Conservation (phyloP, 2,888 invertebrate genomes). For the Microctonus brassicae region DNA sequence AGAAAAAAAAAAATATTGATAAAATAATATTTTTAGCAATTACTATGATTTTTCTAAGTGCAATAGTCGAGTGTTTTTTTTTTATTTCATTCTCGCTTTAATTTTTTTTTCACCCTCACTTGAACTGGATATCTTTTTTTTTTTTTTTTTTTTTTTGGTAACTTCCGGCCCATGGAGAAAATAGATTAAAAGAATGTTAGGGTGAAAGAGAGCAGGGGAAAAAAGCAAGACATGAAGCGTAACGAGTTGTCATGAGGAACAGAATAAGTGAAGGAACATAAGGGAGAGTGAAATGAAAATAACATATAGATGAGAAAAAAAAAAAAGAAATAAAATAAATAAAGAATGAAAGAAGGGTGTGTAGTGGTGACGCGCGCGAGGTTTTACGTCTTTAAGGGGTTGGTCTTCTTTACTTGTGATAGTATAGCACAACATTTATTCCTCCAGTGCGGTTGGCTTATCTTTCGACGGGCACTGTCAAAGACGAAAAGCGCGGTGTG, state of each 20-base stretch:
- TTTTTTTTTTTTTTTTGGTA: not conserved
- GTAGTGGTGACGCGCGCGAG: conserved; percentile 42
- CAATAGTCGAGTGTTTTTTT: not conserved
- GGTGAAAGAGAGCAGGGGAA: not conserved
- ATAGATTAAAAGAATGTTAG: conserved; percentile 4
- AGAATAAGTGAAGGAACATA: conserved; percentile 24
- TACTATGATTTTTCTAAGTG: conserved; percentile 31
- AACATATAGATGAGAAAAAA: not conserved
- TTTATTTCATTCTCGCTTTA: no score
- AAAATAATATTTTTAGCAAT: no score
- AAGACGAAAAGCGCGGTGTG: conserved; percentile 62
- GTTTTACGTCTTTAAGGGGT: conserved; percentile 46
- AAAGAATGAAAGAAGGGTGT: conserved; percentile 20
- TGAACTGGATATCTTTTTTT: conserved; percentile 28
- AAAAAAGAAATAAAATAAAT: conserved; percentile 12
- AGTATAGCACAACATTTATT: conserved; percentile 24
- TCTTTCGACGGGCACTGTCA: conserved; percentile 65
- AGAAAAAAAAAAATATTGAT: no score
- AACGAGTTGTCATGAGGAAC: conserved; percentile 37
- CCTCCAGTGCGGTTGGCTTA: conserved; percentile 58
- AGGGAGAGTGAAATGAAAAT: conserved; percentile 16
- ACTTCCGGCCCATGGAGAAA: conserved; percentile 6
- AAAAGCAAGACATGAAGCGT: conserved; percentile 14
- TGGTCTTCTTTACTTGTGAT: conserved; percentile 33
- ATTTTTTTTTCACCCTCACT: conserved; percentile 36